These are phyloP conservation scores for Malurus melanocephalus DNA, from an alignment of 2,113 vertebrate species.

Conservation along the genomic window DNA sequence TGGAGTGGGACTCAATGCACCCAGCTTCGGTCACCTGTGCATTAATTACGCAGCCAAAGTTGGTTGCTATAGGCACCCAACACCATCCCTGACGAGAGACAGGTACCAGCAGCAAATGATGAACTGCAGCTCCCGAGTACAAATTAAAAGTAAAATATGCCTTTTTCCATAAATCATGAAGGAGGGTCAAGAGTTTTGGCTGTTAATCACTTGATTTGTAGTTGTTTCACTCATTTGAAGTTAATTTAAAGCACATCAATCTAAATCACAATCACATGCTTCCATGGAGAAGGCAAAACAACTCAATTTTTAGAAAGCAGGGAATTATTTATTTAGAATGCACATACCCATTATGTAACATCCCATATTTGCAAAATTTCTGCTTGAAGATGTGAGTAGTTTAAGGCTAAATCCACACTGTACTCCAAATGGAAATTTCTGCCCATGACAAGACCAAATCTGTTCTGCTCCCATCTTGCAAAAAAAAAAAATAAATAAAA, in stretches of 20 bases:
- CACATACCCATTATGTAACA: accelerated
- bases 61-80: background rate
- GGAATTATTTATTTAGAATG: background rate
- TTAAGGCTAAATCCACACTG: background rate
- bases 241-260: background rate
- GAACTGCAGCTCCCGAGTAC: background rate
- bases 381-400: background rate
- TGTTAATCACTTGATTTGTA: background rate
- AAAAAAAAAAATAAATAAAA: too few relatives aligned
- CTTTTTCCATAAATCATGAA: background rate
- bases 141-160: background rate
- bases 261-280: accelerated
- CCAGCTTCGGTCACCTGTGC: background rate
- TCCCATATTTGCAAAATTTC: background rate
- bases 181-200: background rate
- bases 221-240: background rate
- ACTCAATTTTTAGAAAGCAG: background rate
- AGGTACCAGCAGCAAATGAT: background rate
- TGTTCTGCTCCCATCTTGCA: background rate
- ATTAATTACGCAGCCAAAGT: background rate
- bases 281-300: accelerated
- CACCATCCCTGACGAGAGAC: background rate
- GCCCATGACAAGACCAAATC: background rate
- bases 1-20: background rate
- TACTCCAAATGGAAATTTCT: background rate